These are phyloP conservation scores for Aphelenchoides besseyi DNA, from an alignment of 1,140 invertebrate species.

Conservation along the genomic window DNA sequence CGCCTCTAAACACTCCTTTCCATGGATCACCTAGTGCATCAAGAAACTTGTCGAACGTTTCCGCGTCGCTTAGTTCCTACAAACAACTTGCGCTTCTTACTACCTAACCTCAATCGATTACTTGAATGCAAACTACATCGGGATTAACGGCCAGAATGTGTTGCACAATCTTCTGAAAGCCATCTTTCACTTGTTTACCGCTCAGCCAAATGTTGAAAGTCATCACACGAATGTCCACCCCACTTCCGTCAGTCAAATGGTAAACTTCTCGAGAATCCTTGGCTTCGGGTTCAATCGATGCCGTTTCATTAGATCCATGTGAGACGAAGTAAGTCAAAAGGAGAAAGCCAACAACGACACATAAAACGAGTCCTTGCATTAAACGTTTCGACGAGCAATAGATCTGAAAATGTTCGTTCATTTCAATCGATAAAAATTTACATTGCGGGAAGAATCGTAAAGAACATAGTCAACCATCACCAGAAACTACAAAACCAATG, in stretches of 20 bases:
- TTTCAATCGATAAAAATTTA: too few relatives aligned
- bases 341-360: not conserved
- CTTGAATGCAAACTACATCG: conserved; percentile 39
- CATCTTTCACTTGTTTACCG: conserved; percentile 30
- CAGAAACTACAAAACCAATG: too few relatives aligned
- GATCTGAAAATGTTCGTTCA: too few relatives aligned
- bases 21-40: not conserved
- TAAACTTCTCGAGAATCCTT: not conserved
- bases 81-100: not conserved
- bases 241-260: not conserved
- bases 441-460: too few relatives aligned
- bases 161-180: conserved; percentile 35
- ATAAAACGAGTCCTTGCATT: conserved; percentile 5
- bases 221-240: not conserved
- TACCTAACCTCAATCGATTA: conserved; percentile 10
- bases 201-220: conserved; percentile 47
- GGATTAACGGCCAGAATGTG: conserved; percentile 36
- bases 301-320: conserved; percentile 12
- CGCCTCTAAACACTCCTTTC: conserved; percentile 11
- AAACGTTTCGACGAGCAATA: not conserved
- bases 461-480: too few relatives aligned
- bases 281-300: not conserved
- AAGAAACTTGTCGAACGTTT: not conserved
- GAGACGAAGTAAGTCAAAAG: not conserved
- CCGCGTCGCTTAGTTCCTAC: not conserved